Conservation (phyloP, 2,797 vertebrate genomes). For the Phataginus tetradactyla region DNA sequence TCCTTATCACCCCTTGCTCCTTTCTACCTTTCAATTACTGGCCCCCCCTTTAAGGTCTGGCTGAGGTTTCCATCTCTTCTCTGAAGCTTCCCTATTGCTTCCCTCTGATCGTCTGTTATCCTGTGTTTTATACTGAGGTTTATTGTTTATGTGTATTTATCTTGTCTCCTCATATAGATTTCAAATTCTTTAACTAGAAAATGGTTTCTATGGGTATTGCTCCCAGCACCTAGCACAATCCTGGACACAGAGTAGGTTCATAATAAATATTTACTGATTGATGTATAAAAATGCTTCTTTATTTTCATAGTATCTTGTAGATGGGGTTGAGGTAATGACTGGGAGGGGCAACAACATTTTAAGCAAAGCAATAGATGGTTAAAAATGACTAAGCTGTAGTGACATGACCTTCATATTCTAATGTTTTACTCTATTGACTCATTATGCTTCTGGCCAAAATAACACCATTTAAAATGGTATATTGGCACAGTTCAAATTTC, state of each 20-base stretch:
- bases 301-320: background rate
- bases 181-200: background rate
- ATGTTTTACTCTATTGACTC: background rate
- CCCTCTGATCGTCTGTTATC: background rate
- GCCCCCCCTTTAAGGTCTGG: background rate
- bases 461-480: background rate
- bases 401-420: background rate
- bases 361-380: background rate
- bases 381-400: conserved; percentile 1
- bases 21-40: background rate
- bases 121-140: conserved; percentile 16
- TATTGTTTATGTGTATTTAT: conserved; percentile 18
- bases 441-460: conserved; percentile 6
- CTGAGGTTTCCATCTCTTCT: background rate
- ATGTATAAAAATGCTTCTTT: background rate
- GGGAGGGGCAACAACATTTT: background rate
- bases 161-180: background rate
- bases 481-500: background rate
- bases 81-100: background rate
- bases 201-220: background rate
- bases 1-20: background rate
- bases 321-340: background rate
- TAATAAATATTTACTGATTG: background rate
- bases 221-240: background rate
- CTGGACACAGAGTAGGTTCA: background rate